Conservation (phyloP, 2,113 vertebrate genomes). For the Rynchops niger region DNA sequence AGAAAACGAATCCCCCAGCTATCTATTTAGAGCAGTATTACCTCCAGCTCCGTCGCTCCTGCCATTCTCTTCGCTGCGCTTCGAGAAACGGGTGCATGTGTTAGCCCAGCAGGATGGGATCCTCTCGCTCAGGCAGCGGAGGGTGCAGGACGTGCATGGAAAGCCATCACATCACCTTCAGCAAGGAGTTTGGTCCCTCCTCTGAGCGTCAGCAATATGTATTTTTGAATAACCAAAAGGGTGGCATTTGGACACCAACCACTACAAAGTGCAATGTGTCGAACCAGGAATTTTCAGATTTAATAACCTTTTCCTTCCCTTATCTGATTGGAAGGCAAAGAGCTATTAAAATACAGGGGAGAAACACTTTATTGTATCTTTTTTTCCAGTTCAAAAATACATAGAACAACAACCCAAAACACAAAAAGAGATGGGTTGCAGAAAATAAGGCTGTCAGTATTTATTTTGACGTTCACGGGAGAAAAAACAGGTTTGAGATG, state of each 20-base stretch:
- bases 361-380: neutral
- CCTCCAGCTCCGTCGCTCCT: neutral
- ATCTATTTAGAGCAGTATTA: constrained; percentile 53
- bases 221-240: neutral
- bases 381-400: neutral
- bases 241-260: neutral
- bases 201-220: neutral
- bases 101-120: neutral
- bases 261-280: neutral
- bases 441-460: neutral
- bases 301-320: neutral
- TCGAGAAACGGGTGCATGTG: neutral
- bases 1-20: constrained; percentile 64
- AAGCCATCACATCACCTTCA: neutral
- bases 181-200: neutral
- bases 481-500: neutral
- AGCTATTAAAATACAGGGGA: neutral
- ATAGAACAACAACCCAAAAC: neutral
- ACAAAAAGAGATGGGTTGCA: neutral
- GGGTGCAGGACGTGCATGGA: neutral
- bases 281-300: neutral
- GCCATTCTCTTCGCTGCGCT: neutral
- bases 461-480: neutral
- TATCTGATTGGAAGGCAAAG: neutral
- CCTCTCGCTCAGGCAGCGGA: accelerated